Evolutionary conservation across 2,797 vertebrate genomes (phyloP).

Genomic region (Arremon brunneinucha): DNA sequence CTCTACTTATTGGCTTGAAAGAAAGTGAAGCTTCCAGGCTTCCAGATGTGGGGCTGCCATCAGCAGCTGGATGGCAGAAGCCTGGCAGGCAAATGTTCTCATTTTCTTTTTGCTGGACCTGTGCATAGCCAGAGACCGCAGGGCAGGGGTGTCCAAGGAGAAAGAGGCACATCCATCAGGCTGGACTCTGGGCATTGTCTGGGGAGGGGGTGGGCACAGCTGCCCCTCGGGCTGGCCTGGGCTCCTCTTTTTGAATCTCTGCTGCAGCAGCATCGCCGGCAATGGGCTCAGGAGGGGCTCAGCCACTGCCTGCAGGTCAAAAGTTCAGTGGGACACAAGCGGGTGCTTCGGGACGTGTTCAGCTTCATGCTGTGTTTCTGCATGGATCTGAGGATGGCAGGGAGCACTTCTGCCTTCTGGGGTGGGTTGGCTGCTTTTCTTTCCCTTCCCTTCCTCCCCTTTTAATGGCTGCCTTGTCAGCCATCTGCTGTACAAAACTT

Average conservation of each 20-base stretch:
- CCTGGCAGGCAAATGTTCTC: constrained; percentile 42
- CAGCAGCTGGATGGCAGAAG: constrained; percentile 44
- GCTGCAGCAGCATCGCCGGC: background rate
- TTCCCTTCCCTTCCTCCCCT: background rate
- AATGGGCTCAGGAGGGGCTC: constrained; percentile 42
- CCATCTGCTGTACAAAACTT: constrained; percentile 58
- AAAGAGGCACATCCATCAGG: constrained; percentile 59
- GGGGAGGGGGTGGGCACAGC: constrained; percentile 39
- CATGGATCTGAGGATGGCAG: background rate
- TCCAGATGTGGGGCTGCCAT: background rate
- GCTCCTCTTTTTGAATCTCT: constrained; percentile 53
- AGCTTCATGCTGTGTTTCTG: background rate
- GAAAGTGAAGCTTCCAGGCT: constrained; percentile 43
- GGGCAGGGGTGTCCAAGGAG: background rate
- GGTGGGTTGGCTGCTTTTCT: background rate
- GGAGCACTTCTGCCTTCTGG: background rate
- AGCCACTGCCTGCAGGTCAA: constrained; percentile 62
- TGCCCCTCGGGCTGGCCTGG: constrained; percentile 60
- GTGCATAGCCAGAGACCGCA: background rate
- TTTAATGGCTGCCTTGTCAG: constrained; percentile 31
- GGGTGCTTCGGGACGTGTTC: background rate
- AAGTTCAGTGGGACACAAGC: constrained; percentile 73
- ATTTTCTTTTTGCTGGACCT: background rate
- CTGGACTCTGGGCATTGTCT: constrained; percentile 29
- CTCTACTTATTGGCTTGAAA: background rate